These are phyloP conservation scores for Corapipo altera DNA, from an alignment of 2,113 vertebrate species.

Conservation along the genomic window DNA sequence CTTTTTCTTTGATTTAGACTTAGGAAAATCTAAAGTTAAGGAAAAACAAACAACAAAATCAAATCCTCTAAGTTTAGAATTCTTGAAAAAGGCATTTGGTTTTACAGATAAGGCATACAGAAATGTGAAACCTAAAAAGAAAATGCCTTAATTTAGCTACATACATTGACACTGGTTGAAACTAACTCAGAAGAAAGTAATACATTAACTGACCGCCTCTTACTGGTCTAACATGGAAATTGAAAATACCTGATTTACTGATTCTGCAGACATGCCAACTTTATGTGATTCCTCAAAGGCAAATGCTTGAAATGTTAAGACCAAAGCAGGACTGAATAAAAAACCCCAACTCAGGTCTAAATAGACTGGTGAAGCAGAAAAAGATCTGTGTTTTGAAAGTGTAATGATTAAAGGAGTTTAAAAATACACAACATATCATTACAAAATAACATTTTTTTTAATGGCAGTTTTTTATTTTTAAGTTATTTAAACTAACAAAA, in stretches of 20 bases:
- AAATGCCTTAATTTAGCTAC: not conserved
- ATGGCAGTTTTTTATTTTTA: not conserved
- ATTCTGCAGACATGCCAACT: not conserved
- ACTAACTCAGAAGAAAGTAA: not conserved
- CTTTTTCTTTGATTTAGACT: conserved; percentile 84
- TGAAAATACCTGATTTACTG: not conserved
- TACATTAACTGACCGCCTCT: not conserved
- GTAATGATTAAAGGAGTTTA: not conserved
- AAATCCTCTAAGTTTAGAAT: not conserved
- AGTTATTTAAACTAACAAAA: not conserved
- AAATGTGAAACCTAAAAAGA: not conserved
- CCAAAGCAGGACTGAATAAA: not conserved
- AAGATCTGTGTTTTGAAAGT: not conserved
- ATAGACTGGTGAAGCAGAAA: rapidly evolving
- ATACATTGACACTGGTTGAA: not conserved
- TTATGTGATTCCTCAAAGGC: not conserved
- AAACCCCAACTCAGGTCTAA: not conserved
- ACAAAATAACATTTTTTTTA: not conserved
- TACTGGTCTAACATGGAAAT: not conserved
- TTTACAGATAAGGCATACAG: not conserved
- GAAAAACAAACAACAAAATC: not conserved
- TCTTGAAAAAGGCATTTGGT: not conserved
- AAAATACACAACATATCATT: not conserved
- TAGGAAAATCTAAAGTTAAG: conserved; percentile 61
- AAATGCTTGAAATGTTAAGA: not conserved